phyloP scores from a whole-genome alignment of 2,888 invertebrate species.

The Amiota communis region DNA sequence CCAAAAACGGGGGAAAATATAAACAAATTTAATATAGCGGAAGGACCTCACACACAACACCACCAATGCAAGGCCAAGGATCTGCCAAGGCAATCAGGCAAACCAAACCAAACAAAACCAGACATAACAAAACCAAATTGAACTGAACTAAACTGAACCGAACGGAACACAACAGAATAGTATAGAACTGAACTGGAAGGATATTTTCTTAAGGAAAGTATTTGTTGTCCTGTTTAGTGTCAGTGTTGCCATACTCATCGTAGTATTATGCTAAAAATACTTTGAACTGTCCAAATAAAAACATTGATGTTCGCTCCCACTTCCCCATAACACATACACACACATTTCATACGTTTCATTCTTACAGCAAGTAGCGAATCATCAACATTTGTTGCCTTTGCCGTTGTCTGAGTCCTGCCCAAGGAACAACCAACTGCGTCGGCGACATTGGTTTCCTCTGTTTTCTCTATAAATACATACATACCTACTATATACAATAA shows the following conservation, averaged over 20 bases:
- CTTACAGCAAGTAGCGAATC: constrained; percentile 6
- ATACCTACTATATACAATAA: no score
- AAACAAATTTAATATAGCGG: constrained; percentile 24
- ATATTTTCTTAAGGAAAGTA: no score
- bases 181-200: no score
- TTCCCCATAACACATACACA: neutral
- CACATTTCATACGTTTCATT: neutral
- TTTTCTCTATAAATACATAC: no score
- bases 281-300: constrained; percentile 31
- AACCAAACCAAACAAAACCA: no score
- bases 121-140: no score
- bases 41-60: neutral
- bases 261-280: constrained; percentile 20
- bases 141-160: no score
- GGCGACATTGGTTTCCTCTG: neutral
- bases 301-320: constrained; percentile 22
- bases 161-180: no score
- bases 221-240: neutral
- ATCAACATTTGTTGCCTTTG: constrained; percentile 13
- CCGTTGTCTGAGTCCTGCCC: neutral
- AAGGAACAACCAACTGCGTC: neutral
- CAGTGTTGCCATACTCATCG: constrained; percentile 3
- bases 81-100: neutral
- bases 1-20: constrained; percentile 8
- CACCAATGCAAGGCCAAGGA: constrained; percentile 10